phyloP scores from a whole-genome alignment of 2,797 vertebrate species.

The Petrocephalus schoutedeni region DNA sequence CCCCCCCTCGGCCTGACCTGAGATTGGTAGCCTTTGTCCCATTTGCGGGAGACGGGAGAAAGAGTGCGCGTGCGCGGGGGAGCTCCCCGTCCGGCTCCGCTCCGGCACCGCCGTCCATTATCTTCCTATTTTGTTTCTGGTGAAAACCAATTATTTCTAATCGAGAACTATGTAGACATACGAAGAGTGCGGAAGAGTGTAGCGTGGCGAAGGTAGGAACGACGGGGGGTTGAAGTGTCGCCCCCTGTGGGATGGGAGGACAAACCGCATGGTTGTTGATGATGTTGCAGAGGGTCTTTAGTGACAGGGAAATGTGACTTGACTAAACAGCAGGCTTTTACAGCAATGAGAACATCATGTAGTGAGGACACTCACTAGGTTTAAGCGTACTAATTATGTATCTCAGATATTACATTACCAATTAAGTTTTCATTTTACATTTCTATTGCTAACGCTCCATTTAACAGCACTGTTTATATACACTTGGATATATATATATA shows the following conservation, averaged over 20 bases:
- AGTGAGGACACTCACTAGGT: conserved; percentile 7
- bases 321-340: conserved; percentile 1
- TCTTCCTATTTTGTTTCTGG: conserved; percentile 33
- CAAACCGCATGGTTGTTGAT: background rate
- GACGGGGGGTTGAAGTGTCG: background rate
- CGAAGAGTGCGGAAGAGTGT: background rate
- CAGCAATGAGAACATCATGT: background rate
- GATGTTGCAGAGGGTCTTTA: background rate
- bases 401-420: conserved; percentile 9
- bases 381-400: conserved; percentile 16
- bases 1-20: conserved; percentile 7
- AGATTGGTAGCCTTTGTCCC: conserved; percentile 17
- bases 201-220: background rate
- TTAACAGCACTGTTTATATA: conserved; percentile 6
- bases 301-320: background rate
- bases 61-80: conserved; percentile 40
- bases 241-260: conserved; percentile 3
- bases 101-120: conserved; percentile 18
- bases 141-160: conserved; percentile 19
- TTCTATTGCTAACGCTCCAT: conserved; percentile 18
- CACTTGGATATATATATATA: background rate
- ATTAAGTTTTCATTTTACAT: conserved; percentile 20
- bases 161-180: conserved; percentile 1
- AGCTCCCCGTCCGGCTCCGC: conserved; percentile 49
- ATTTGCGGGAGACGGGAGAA: conserved; percentile 27